Conservation (phyloP, 2,113 vertebrate genomes). For the Bubo bubo region DNA sequence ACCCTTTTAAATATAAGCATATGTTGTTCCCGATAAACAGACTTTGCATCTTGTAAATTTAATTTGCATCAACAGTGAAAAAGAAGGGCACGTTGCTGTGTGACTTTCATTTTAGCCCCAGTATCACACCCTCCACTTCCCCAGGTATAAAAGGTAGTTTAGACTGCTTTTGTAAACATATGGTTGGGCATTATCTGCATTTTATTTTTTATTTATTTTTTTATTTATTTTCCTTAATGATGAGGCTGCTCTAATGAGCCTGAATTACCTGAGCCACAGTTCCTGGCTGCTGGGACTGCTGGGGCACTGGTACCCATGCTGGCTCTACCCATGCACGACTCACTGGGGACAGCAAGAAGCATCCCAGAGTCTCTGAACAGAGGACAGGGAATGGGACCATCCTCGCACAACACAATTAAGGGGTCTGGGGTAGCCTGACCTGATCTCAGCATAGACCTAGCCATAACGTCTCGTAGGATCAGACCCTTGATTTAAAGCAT, state of each 20-base stretch:
- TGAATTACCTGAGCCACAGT: neutral
- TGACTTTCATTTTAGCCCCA: neutral
- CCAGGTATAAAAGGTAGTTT: neutral
- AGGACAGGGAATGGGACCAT: neutral
- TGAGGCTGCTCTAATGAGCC: neutral
- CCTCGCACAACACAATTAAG: rapidly evolving
- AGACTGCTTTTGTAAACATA: neutral
- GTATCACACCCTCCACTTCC: neutral
- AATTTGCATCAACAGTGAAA: neutral
- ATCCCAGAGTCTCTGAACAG: neutral
- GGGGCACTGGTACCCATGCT: neutral
- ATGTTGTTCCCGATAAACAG: neutral
- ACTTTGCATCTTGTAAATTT: neutral
- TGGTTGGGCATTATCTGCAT: neutral
- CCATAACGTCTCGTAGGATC: neutral
- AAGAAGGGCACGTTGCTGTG: neutral
- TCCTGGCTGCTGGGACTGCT: neutral
- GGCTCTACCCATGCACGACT: rapidly evolving
- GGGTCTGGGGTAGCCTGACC: neutral
- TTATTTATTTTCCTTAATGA: neutral
- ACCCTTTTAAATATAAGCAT: neutral
- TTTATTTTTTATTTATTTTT: too few species aligned
- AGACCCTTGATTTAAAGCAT: neutral
- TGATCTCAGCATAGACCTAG: neutral
- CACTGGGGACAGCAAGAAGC: neutral